Conservation (phyloP, 2,888 invertebrate species). For the Spisula subtruncata region DNA sequence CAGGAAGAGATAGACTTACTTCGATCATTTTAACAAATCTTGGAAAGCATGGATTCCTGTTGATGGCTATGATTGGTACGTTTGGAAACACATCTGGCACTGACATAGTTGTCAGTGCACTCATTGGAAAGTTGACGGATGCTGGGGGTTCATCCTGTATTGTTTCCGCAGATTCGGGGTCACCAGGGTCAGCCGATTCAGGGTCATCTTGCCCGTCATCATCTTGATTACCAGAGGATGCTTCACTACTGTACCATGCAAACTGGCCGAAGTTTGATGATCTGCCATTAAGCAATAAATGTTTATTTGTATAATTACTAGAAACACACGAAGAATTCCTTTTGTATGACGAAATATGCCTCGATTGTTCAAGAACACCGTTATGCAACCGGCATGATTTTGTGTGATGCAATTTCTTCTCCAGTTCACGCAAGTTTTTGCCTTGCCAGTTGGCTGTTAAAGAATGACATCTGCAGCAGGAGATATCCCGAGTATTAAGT, state of each 20-base stretch:
- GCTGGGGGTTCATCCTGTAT: slow-evolving; percentile 9
- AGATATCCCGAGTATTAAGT: background rate
- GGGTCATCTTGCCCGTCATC: slow-evolving; percentile 46
- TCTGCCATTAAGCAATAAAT: background rate
- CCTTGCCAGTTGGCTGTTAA: background rate
- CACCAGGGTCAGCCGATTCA: background rate
- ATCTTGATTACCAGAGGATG: slow-evolving; percentile 38
- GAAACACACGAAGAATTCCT: background rate
- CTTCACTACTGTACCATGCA: slow-evolving; percentile 13
- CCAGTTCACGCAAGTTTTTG: background rate
- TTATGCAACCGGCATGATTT: slow-evolving; percentile 15
- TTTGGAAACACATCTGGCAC: slow-evolving; percentile 99
- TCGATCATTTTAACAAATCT: slow-evolving; percentile 99
- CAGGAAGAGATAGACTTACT: slow-evolving; percentile 89
- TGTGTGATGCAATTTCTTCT: slow-evolving; percentile 46
- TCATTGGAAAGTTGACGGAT: slow-evolving; percentile 62
- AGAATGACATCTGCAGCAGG: background rate
- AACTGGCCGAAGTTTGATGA: slow-evolving; percentile 2
- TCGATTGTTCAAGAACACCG: background rate
- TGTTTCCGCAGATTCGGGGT: slow-evolving; percentile 27
- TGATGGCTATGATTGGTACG: slow-evolving; percentile 97
- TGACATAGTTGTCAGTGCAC: slow-evolving; percentile 94
- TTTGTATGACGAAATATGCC: background rate
- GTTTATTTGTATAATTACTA: background rate
- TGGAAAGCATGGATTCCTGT: slow-evolving; percentile 98